These are phyloP conservation scores for Gymnogyps californianus DNA, from an alignment of 2,113 vertebrate genomes.

Conservation along the genomic window DNA sequence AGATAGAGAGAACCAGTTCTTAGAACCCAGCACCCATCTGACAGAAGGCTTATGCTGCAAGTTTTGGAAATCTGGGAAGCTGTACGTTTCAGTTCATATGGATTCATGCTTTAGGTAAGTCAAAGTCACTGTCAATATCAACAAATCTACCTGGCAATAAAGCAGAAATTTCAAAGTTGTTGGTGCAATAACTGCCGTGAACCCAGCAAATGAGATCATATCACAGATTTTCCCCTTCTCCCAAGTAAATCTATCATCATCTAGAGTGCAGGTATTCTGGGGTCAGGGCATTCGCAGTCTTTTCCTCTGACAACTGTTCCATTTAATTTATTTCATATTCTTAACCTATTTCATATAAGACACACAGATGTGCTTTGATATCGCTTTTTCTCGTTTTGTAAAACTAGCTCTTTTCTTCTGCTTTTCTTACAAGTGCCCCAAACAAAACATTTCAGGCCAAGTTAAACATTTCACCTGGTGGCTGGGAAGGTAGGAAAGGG, in stretches of 20 bases:
- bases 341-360: neutral
- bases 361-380: neutral
- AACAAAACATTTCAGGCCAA: neutral
- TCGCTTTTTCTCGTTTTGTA: neutral
- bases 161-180: neutral
- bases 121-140: neutral
- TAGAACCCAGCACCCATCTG: rapidly evolving
- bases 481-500: neutral
- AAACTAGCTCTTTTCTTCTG: neutral
- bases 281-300: neutral
- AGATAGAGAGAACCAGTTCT: neutral
- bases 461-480: neutral
- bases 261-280: neutral
- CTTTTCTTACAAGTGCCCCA: neutral
- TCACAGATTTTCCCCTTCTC: neutral
- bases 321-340: neutral
- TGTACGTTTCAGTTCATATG: rapidly evolving
- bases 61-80: neutral
- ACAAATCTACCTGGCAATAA: neutral
- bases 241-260: neutral
- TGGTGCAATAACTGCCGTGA: neutral
- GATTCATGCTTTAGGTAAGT: neutral
- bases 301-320: neutral
- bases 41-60: neutral
- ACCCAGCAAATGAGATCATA: rapidly evolving